A percentile compares a stretch with the other conserved stretches of the same genome.
Conservation (phyloP, 2,113 vertebrate species). For the Callocephalon fimbriatum region DNA sequence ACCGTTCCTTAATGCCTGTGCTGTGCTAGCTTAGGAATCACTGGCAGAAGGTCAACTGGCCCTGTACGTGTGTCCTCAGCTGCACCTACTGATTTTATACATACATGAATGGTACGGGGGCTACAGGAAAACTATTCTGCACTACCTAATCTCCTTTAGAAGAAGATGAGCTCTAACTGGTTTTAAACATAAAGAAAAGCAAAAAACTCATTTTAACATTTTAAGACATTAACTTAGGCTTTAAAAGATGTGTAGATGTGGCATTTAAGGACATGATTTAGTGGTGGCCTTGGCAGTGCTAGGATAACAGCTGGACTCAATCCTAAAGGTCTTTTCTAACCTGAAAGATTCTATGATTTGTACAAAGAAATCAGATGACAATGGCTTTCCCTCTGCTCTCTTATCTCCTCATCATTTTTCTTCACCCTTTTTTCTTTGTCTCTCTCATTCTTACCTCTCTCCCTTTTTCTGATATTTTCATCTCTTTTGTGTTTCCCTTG, state of each 20-base stretch:
- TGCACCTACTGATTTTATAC: neutral
- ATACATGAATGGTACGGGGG: rapidly evolving
- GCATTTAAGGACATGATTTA: neutral
- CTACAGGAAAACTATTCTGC: neutral
- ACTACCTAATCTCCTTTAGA: neutral
- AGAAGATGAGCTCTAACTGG: neutral
- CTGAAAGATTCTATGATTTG: neutral
- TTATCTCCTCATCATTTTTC: neutral
- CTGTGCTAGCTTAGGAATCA: neutral
- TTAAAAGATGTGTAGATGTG: neutral
- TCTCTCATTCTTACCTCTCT: neutral
- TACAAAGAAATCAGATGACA: neutral
- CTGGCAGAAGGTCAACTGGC: neutral
- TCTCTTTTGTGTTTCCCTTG: neutral
- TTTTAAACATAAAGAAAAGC: neutral
- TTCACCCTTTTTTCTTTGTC: neutral
- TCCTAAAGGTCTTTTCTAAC: neutral
- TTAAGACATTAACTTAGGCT: neutral
- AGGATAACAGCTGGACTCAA: neutral
- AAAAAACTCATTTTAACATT: neutral
- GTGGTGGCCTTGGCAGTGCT: neutral
- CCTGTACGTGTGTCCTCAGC: rapidly evolving
- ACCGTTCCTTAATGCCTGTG: rapidly evolving
- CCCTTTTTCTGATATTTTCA: neutral
- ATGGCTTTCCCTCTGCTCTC: neutral